phyloP scores from a whole-genome alignment of 1,140 invertebrate genomes.

The Magallana gigas region DNA sequence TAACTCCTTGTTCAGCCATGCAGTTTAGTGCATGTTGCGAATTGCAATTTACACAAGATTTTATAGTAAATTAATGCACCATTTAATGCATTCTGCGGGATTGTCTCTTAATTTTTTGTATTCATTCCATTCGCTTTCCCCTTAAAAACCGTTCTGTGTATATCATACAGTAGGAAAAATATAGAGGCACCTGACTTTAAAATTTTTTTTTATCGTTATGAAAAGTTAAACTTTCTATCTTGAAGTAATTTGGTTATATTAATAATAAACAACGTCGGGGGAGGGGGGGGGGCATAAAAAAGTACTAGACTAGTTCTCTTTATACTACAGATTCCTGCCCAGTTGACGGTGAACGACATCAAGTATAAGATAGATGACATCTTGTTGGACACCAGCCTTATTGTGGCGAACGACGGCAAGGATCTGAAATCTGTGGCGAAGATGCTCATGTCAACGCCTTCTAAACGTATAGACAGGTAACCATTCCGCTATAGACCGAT shows the following conservation, averaged over 20 bases:
- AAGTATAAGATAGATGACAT: not conserved
- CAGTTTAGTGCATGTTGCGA: too few relatives aligned
- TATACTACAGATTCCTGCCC: not conserved
- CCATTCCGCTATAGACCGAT: too few relatives aligned
- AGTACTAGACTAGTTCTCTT: not conserved
- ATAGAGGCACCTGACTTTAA: not conserved
- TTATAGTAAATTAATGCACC: too few relatives aligned
- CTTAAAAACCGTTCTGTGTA: too few relatives aligned
- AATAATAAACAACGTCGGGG: too few relatives aligned
- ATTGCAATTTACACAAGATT: too few relatives aligned
- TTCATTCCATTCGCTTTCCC: too few relatives aligned
- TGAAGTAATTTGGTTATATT: too few relatives aligned
- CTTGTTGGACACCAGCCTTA: not conserved
- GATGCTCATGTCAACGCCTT: not conserved
- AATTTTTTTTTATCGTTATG: not conserved
- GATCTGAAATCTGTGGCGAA: not conserved
- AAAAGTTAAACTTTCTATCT: not conserved
- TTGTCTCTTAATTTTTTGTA: too few relatives aligned
- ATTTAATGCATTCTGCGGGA: too few relatives aligned
- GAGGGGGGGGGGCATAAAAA: not conserved
- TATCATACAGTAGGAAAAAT: too few relatives aligned
- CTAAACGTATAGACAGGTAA: not conserved
- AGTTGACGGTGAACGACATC: not conserved
- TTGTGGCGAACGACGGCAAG: not conserved
- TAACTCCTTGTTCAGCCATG: too few relatives aligned